Percentiles rank a stretch among this genome's conserved stretches.
These are phyloP conservation scores for Huso huso DNA, from an alignment of 2,797 vertebrate species.

Conservation along the genomic window DNA sequence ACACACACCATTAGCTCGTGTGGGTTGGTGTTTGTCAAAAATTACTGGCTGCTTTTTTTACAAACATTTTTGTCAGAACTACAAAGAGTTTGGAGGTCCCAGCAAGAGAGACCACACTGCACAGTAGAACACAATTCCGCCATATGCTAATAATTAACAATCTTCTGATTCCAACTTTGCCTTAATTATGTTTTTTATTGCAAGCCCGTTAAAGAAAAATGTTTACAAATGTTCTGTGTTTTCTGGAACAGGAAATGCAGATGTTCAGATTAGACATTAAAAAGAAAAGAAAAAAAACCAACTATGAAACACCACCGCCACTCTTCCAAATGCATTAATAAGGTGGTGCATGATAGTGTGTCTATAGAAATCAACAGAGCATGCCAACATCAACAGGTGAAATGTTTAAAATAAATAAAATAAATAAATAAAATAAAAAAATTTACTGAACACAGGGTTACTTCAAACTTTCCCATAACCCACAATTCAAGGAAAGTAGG, in stretches of 20 bases:
- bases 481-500: slow-evolving; percentile 16
- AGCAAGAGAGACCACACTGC: slow-evolving; percentile 16
- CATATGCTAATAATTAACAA: slow-evolving; percentile 46
- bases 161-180: slow-evolving; percentile 31
- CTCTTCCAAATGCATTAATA: background rate
- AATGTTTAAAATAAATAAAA: background rate
- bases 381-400: background rate
- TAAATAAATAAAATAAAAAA: too few species aligned
- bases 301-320: background rate
- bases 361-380: background rate
- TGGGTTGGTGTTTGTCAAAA: slow-evolving; percentile 7
- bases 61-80: slow-evolving; percentile 24
- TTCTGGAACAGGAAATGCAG: slow-evolving; percentile 19
- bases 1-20: background rate
- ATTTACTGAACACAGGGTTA: background rate
- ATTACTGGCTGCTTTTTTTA: slow-evolving; percentile 6
- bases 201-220: slow-evolving; percentile 32
- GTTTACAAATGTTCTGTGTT: slow-evolving; percentile 28
- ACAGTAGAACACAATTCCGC: slow-evolving; percentile 13
- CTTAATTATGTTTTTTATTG: slow-evolving; percentile 30
- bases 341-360: background rate
- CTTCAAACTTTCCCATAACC: slow-evolving; percentile 8
- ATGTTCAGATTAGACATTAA: slow-evolving; percentile 10
- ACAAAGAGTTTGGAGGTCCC: slow-evolving; percentile 22
- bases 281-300: background rate